A percentile compares a stretch with the other conserved stretches of the same genome.
Evolutionary conservation across 2,113 vertebrate genomes (phyloP).

Genomic region (Typhlomys cinereus): DNA sequence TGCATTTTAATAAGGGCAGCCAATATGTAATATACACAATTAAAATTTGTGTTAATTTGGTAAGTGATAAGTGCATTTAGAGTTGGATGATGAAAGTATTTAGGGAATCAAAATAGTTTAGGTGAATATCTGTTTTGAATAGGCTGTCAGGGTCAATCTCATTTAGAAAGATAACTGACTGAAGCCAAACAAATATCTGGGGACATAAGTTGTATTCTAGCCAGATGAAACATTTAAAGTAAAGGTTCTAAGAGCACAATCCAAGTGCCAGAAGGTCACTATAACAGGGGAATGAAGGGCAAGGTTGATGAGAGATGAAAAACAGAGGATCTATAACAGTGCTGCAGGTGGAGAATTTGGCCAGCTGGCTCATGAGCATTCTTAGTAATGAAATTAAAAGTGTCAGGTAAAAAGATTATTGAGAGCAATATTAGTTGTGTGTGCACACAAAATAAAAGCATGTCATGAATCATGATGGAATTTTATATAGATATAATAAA

Average conservation of each 20-base stretch:
- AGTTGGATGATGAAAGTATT: neutral
- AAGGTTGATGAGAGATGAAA: neutral
- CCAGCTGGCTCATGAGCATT: neutral
- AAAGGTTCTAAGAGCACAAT: neutral
- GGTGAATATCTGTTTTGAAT: neutral
- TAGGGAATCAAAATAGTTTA: neutral
- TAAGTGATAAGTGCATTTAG: neutral
- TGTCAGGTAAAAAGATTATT: neutral
- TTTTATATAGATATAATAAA: neutral
- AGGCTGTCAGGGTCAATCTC: neutral
- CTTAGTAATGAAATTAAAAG: neutral
- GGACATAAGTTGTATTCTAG: neutral
- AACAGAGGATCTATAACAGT: neutral
- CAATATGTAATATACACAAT: neutral
- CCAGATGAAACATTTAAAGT: neutral
- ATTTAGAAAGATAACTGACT: constrained; percentile 4
- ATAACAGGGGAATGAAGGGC: neutral
- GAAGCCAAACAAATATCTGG: neutral
- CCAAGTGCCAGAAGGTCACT: neutral
- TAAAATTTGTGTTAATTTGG: neutral
- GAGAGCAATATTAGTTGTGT: neutral
- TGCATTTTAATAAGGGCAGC: neutral
- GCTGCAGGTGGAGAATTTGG: neutral
- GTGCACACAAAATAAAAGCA: neutral
- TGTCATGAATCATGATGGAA: neutral